Conservation (phyloP, 2,888 invertebrate genomes). For the Eupeodes latifasciatus region DNA sequence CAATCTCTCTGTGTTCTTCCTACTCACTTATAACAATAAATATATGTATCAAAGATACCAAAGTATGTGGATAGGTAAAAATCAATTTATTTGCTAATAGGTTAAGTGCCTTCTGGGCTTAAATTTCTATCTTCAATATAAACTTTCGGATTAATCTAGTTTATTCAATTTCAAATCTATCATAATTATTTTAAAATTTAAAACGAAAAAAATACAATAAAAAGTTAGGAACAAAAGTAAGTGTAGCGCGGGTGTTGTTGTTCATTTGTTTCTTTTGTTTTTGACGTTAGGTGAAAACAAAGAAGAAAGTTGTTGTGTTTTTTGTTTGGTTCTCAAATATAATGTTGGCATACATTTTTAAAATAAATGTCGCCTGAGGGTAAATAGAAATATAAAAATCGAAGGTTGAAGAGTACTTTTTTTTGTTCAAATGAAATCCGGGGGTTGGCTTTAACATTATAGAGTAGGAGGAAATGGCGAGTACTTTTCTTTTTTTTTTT, state of each 20-base stretch:
- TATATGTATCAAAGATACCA: not conserved
- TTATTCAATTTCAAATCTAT: constrained; percentile 1
- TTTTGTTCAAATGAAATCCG: constrained; percentile 14
- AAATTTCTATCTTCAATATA: constrained; percentile 12
- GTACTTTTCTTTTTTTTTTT: not conserved
- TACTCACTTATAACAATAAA: not conserved
- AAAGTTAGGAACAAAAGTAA: no score
- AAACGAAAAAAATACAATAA: not conserved
- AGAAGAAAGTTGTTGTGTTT: constrained; percentile 55
- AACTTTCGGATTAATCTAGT: constrained; percentile 43
- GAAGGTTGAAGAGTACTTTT: constrained; percentile 23
- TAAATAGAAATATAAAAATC: not conserved
- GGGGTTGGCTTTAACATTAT: constrained; percentile 11
- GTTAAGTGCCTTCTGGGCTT: constrained; percentile 44
- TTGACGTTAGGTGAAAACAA: constrained; percentile 8
- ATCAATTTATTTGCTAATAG: constrained; percentile 33
- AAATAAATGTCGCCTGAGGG: constrained; percentile 40
- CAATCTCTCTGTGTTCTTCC: constrained; percentile 10
- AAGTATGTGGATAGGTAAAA: not conserved
- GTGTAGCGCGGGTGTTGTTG: constrained; percentile 11
- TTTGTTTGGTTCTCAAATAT: not conserved
- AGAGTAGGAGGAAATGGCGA: not conserved
- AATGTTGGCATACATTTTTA: constrained; percentile 18
- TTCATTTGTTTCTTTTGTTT: not conserved
- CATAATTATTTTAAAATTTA: not conserved